A percentile compares a stretch with the other conserved stretches of the same genome.
Conservation (phyloP, 2,113 vertebrate species). For the Ancistrus triradiatus region DNA sequence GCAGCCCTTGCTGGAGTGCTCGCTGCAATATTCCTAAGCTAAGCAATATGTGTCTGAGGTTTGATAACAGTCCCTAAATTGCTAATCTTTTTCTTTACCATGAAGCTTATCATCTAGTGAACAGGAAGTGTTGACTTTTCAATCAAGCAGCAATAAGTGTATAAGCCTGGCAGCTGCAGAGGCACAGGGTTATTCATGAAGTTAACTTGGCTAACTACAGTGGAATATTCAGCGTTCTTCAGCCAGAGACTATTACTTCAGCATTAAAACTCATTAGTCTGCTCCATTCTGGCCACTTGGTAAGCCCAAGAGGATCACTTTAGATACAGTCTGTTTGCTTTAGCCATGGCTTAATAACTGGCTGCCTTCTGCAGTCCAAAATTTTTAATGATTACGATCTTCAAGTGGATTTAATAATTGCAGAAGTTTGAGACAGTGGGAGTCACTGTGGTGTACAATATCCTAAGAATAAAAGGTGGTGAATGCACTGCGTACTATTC, state of each 20-base stretch:
- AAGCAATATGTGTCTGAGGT: no score
- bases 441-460: neutral
- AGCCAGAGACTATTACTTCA: slow-evolving; percentile 22
- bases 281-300: neutral
- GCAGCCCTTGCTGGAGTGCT: no score
- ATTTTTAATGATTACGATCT: neutral
- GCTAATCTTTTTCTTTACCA: no score
- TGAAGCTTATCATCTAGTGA: neutral
- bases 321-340: slow-evolving; percentile 2
- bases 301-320: neutral
- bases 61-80: no score
- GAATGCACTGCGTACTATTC: slow-evolving; percentile 12
- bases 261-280: slow-evolving; percentile 19
- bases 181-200: slow-evolving; percentile 11
- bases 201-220: slow-evolving; percentile 29
- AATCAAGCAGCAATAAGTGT: neutral
- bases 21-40: no score
- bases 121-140: neutral
- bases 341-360: slow-evolving; percentile 9
- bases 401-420: slow-evolving; percentile 1
- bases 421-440: neutral
- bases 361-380: neutral
- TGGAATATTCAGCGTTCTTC: slow-evolving; percentile 17
- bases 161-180: neutral
- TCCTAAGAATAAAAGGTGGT: slow-evolving; percentile 5